Evolutionary conservation across 2,888 invertebrate genomes (phyloP), one percentile per base, ranked within the genome.

Genomic region (Zonitis immaculata): DNA sequence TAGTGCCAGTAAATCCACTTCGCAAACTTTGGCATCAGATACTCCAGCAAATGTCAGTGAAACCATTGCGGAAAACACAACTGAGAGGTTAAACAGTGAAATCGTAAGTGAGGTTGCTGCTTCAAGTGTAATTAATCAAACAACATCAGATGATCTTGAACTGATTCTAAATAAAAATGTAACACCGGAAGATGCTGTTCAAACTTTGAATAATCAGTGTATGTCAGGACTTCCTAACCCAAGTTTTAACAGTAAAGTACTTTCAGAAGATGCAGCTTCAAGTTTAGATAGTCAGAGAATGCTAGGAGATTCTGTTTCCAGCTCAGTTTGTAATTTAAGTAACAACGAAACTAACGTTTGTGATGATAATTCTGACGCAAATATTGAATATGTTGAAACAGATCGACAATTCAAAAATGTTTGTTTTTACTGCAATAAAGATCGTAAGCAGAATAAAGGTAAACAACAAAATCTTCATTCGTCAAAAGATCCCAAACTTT

Each of bases 391-490:
- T 6, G 26, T 32, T 42, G 44, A 48, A 48, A 32, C 46, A 11
- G 30, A 12, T 42, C 46, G 18, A 46, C 16, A 7, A 42, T 27
- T 51, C 1, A 43, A 47, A 54, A 51, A 55, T 49, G 26, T 45
- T 43, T 56, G 46, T 43, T 44, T 53, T 51, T 55, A 42, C 45
- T 55, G 57, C 51, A 42, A 12, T 42, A 52, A 52, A 39, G 30
- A 45, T 30, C 44, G 53, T 32, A 49, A 53, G 28, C 57, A 51
- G 42, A 43, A 32, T 48, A 51, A 47, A 42, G 43, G 51, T 46
- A 54, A 46, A 49, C 44, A 54, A 51, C 57, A 51, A 51, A 51
- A 22, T 46, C 47, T 54, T 28, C 46, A 57, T 43, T 53, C 51
- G 11, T 46, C 51, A 44, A 51, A 51, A 9, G 49, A 57, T 39